A percentile compares a stretch with the other conserved stretches of the same genome.
phyloP scores from a whole-genome alignment of 2,797 vertebrate genomes.

The Limnodromus scolopaceus region DNA sequence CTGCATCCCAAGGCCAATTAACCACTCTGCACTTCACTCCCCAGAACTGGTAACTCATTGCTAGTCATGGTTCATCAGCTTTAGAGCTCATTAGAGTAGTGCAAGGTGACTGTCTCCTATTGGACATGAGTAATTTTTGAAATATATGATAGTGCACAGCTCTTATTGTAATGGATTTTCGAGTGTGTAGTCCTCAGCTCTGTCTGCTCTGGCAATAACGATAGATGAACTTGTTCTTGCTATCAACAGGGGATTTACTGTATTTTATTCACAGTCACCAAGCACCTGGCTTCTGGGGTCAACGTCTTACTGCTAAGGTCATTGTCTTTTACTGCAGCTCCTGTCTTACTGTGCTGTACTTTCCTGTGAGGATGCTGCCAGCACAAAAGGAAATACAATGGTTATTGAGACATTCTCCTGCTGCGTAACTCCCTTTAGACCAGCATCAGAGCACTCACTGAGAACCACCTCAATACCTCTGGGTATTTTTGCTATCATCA shows the following conservation, averaged over 20 bases:
- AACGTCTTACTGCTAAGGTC: not conserved
- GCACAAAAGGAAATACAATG: not conserved
- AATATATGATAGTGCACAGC: not conserved
- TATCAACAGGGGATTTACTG: not conserved
- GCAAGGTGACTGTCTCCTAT: not conserved
- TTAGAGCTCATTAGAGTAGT: not conserved
- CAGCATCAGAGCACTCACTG: not conserved
- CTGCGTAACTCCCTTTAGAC: not conserved
- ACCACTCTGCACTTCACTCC: not conserved
- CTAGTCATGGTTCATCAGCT: not conserved
- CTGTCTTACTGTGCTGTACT: not conserved
- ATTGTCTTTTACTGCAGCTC: not conserved
- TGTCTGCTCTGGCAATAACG: not conserved
- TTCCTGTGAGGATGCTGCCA: not conserved
- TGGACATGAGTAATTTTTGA: not conserved
- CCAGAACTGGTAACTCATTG: not conserved
- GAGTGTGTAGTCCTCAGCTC: not conserved
- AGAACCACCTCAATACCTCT: not conserved
- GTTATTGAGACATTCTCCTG: not conserved
- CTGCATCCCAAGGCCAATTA: not conserved
- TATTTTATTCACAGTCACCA: not conserved
- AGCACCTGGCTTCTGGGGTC: not conserved
- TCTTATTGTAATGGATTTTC: not conserved
- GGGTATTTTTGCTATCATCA: not conserved
- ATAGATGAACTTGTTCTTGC: not conserved